Percentiles rank a stretch among this genome's conserved stretches.
These are phyloP conservation scores for Halictus ligatus DNA, from an alignment of 2,888 invertebrate genomes.

Conservation along the genomic window DNA sequence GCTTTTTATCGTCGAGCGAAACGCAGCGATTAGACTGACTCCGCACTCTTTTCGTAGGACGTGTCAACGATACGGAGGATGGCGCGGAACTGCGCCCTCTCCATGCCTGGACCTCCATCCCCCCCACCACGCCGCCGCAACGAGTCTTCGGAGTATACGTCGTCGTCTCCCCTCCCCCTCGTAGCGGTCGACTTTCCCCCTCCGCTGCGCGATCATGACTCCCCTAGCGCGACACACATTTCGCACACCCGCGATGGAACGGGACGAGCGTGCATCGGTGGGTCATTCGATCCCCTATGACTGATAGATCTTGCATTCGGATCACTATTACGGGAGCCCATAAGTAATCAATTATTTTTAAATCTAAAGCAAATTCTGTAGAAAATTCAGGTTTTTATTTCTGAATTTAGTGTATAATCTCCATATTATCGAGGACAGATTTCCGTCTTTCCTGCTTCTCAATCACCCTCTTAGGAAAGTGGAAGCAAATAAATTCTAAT, in stretches of 20 bases:
- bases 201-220: conserved; percentile 14
- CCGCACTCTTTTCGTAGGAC: conserved; percentile 70
- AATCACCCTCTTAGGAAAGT: no score
- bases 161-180: conserved; percentile 50
- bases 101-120: conserved; percentile 75
- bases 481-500: no score
- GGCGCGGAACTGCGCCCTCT: conserved; percentile 81
- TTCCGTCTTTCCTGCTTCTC: no score
- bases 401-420: no score
- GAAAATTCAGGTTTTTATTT: no score
- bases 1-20: background rate
- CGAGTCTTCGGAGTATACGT: conserved; percentile 71
- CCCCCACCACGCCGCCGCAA: conserved; percentile 73
- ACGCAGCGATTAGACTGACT: conserved; percentile 32
- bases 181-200: conserved; percentile 57
- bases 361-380: no score
- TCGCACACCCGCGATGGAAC: conserved; percentile 42
- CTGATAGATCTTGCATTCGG: background rate
- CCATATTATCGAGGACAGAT: no score
- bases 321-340: no score
- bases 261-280: conserved; percentile 18
- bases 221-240: conserved; percentile 49
- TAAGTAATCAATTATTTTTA: no score
- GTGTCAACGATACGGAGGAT: conserved; percentile 80
- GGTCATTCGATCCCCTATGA: conserved; percentile 59